Evolutionary conservation across 2,888 invertebrate genomes (phyloP), one percentile per base, ranked within the genome.

Genomic region (Proisotoma minuta): DNA sequence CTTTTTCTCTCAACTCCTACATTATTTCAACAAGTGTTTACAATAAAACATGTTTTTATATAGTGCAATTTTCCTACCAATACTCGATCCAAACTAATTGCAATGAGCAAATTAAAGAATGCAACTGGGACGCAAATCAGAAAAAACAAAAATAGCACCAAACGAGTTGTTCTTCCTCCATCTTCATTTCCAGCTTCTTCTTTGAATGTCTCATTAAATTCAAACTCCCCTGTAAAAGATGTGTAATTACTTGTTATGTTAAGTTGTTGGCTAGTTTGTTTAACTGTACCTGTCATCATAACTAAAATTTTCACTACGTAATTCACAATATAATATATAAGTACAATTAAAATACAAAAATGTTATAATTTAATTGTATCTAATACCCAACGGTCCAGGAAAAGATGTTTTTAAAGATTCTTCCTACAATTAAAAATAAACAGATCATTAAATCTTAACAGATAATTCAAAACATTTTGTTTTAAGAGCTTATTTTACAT

Each of bases 121-220:
- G 62, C 65, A 20, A 65, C 62, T 5, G 65, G 65, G 4, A 65
- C 59, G 18, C 54, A 48, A 20, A 65, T 62, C 20, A 65, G 54
- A 23, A 65, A 65, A 1, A 58, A 58, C 51, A 65, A 22, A 40
- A 65, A 65, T 48, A 65, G 61, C 1, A 65, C 28, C 20, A 65
- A 48, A 20, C 58, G 57, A 4, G 60, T 40, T 1, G 59, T 60
- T n/a, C 57, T 20, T 29, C 60, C 59, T 20, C 1, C 39, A 40
- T n/a, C 28, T 24, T 39, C 40, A 26, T 54, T 18, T 40, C 34
- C 47, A 4, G 60, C 60, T 22, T 59, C 65, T 20, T 53, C 39
- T 26, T 65, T 65, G 50, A 65, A 65, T 10, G 65, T 65, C 47
- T 62, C 61, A 54, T 65, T 62, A 56, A 56, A 65, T 34, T 65